phyloP scores from a whole-genome alignment of 2,797 vertebrate species.

The Aldrovandia affinis region DNA sequence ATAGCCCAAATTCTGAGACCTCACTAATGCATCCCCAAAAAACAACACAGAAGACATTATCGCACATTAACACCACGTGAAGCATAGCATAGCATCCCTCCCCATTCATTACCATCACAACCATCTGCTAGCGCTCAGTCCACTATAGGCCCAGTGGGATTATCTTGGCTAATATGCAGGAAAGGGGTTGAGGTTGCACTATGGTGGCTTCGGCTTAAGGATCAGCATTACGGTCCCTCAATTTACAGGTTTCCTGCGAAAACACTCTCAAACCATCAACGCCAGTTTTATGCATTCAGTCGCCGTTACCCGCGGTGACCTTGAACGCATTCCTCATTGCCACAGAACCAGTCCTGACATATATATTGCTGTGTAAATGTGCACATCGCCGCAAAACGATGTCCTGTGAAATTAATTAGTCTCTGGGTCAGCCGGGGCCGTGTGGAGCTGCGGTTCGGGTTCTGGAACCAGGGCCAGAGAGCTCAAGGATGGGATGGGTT shows the following conservation, averaged over 20 bases:
- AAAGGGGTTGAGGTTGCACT: background rate
- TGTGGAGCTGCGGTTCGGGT: background rate
- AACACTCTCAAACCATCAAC: background rate
- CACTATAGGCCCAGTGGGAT: constrained; percentile 7
- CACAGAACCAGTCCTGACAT: background rate
- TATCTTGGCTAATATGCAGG: constrained; percentile 14
- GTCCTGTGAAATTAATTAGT: background rate
- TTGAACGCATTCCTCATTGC: background rate
- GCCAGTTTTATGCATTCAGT: background rate
- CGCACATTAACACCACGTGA: background rate
- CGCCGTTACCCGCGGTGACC: background rate
- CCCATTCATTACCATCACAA: background rate
- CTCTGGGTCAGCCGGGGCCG: background rate
- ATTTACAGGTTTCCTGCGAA: background rate
- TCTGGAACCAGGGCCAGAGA: background rate
- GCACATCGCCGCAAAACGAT: background rate
- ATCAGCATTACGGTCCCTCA: background rate
- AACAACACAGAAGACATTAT: background rate
- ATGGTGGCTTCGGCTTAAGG: constrained; percentile 3
- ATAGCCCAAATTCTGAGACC: background rate
- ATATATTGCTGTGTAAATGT: background rate
- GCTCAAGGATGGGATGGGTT: too few species aligned
- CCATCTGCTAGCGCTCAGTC: constrained; percentile 21
- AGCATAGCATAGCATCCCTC: constrained; percentile 23
- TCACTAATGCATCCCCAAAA: background rate